These are phyloP conservation scores for Sinhomidia bicolor DNA, from an alignment of 2,888 invertebrate species.

Conservation along the genomic window DNA sequence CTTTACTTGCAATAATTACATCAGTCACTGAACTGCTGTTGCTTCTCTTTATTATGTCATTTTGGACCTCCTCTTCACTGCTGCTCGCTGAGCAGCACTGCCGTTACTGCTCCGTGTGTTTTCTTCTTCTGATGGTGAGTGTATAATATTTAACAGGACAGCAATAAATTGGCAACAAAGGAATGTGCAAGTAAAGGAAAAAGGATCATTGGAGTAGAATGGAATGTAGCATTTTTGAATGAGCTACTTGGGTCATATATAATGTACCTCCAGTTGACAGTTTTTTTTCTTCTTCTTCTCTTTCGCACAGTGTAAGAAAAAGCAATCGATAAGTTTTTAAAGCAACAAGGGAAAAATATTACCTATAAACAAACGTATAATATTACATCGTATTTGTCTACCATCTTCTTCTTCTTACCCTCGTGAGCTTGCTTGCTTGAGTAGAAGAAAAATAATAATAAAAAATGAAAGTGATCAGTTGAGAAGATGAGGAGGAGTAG, in stretches of 20 bases:
- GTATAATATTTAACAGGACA: background rate
- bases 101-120: too few relatives aligned
- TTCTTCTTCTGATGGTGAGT: background rate
- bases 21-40: background rate
- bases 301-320: background rate
- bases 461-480: slow-evolving; percentile 55
- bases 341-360: slow-evolving; percentile 61
- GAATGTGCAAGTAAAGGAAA: background rate
- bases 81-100: too few relatives aligned
- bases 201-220: slow-evolving; percentile 9
- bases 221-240: slow-evolving; percentile 43
- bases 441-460: background rate
- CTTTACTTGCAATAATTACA: background rate
- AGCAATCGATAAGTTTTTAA: slow-evolving; percentile 28
- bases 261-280: slow-evolving; percentile 48
- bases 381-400: background rate
- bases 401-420: too few relatives aligned
- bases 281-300: background rate
- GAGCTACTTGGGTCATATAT: slow-evolving; percentile 56
- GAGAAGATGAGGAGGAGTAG: slow-evolving; percentile 14
- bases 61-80: background rate
- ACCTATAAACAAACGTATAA: background rate
- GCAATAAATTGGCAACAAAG: slow-evolving; percentile 7
- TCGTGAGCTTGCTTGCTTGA: too few relatives aligned
- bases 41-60: slow-evolving; percentile 1